These are phyloP conservation scores for Sipha maydis DNA, from an alignment of 2,888 invertebrate genomes.

Conservation along the genomic window DNA sequence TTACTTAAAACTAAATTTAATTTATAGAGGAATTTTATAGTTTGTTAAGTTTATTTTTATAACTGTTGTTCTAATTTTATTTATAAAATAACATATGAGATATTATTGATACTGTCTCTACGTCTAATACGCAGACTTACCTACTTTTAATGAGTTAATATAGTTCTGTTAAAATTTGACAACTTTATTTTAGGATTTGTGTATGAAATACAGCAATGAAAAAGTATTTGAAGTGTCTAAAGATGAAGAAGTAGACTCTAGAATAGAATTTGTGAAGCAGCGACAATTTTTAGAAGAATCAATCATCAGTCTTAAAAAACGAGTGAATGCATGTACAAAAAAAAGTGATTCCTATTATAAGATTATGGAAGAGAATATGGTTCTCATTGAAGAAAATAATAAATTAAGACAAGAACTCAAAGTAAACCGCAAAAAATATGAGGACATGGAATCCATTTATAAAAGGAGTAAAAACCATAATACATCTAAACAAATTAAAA, in stretches of 20 bases:
- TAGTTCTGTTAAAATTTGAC: background rate
- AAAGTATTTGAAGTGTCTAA: conserved; percentile 27
- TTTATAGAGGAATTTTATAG: no score
- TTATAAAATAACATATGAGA: no score
- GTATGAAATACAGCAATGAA: conserved; percentile 43
- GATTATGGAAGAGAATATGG: conserved; percentile 30
- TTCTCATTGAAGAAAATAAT: conserved; percentile 16
- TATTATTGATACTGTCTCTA: no score
- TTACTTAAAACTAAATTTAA: no score
- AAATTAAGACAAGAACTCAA: conserved; percentile 39
- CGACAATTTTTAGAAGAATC: conserved; percentile 45
- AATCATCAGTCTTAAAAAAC: conserved; percentile 46
- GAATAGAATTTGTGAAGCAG: conserved; percentile 38
- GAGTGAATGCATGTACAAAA: background rate
- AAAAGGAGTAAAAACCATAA: conserved; percentile 1
- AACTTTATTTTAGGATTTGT: conserved; percentile 44
- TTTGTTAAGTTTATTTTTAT: no score
- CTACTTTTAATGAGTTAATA: no score
- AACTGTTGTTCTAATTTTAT: no score
- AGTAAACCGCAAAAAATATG: background rate
- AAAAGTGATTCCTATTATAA: conserved; percentile 22
- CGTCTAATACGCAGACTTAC: no score
- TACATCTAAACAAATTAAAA: background rate
- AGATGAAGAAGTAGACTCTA: conserved; percentile 39
- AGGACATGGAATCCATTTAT: background rate